These are phyloP conservation scores for Ochropleura plecta DNA, from an alignment of 2,888 invertebrate genomes.

Conservation along the genomic window DNA sequence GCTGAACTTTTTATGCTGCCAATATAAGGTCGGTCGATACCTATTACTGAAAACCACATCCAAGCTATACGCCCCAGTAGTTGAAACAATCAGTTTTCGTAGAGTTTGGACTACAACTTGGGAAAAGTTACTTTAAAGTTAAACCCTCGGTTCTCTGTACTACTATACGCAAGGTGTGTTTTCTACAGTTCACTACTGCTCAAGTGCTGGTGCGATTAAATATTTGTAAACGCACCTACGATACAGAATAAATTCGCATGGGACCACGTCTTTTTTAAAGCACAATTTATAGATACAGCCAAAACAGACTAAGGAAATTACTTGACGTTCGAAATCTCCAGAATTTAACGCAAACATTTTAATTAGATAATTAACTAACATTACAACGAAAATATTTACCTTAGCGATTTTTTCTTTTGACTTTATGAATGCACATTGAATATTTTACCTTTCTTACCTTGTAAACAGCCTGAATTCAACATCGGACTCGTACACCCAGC, in stretches of 20 bases:
- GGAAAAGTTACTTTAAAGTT: conserved; percentile 45
- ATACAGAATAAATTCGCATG: too few species aligned
- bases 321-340: neutral
- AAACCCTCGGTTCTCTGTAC: conserved; percentile 36
- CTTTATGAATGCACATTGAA: neutral
- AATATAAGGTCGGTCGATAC: conserved; percentile 41
- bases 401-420: neutral
- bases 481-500: conserved; percentile 85
- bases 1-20: conserved; percentile 32
- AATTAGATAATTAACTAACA: neutral
- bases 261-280: neutral
- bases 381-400: neutral
- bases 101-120: conserved; percentile 41
- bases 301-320: neutral
- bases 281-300: neutral
- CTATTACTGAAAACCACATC: conserved; percentile 31
- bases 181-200: conserved; percentile 16
- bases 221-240: too few species aligned
- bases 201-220: neutral
- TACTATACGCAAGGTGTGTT: conserved; percentile 23
- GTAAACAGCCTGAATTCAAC: conserved; percentile 87
- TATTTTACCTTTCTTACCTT: conserved; percentile 73
- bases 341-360: neutral
- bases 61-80: conserved; percentile 28
- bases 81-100: conserved; percentile 55